These are phyloP conservation scores for Pica pica DNA, from an alignment of 2,113 vertebrate genomes.

Conservation along the genomic window DNA sequence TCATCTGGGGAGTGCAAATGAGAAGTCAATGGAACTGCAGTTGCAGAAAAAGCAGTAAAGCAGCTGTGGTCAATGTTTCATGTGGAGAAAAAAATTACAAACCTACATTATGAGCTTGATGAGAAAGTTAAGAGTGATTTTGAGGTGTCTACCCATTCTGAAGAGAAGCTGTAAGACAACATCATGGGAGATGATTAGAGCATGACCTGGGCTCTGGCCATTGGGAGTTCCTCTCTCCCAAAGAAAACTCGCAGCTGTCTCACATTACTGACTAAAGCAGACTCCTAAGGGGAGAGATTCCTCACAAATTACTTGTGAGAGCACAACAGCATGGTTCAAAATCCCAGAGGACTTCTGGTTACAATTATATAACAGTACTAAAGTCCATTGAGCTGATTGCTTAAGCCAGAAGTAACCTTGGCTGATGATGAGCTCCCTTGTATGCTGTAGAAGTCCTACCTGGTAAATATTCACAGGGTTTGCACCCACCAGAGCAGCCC, in stretches of 20 bases:
- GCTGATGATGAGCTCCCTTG: neutral
- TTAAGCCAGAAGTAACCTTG: conserved; percentile 17
- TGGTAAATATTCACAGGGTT: neutral
- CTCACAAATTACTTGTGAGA: conserved; percentile 8
- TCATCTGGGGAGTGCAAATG: neutral
- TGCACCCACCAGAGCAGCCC: neutral
- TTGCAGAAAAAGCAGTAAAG: neutral
- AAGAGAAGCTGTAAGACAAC: neutral
- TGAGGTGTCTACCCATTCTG: neutral
- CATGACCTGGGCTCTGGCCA: neutral
- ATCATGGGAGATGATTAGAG: neutral
- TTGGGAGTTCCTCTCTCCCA: neutral
- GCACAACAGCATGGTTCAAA: neutral
- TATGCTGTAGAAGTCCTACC: neutral
- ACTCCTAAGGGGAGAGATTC: neutral
- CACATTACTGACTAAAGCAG: neutral
- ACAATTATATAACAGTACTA: conserved; percentile 25
- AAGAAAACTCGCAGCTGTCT: neutral
- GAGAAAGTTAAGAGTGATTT: neutral
- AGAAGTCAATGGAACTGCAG: neutral
- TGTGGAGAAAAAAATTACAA: neutral
- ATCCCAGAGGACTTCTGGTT: conserved; percentile 14
- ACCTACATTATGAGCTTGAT: neutral
- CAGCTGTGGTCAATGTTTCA: neutral
- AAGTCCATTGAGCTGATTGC: conserved; percentile 5